Evolutionary conservation across 2,888 invertebrate species (phyloP).

Genomic region (Xanthorhoe spadicearia): DNA sequence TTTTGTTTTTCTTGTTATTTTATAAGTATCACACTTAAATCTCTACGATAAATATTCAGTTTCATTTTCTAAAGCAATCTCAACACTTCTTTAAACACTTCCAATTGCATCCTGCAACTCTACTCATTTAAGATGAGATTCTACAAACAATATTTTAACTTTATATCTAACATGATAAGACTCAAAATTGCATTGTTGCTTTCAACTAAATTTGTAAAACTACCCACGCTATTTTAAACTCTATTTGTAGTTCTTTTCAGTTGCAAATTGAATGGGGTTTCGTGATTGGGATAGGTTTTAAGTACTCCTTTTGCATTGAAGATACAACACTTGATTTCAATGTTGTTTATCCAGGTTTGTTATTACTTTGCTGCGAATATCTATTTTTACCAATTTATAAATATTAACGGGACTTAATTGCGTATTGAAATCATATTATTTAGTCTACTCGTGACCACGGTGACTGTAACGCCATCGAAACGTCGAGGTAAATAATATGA

Average conservation of each 20-base stretch:
- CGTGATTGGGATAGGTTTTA: not conserved
- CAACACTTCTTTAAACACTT: conserved; percentile 38
- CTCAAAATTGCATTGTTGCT: not conserved
- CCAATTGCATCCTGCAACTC: conserved; percentile 43
- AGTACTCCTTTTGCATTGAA: conserved; percentile 19
- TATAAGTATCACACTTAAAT: not conserved
- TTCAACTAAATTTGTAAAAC: not conserved
- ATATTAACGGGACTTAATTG: too few species aligned
- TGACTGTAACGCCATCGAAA: too few species aligned
- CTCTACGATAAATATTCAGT: conserved; percentile 22
- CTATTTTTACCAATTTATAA: too few species aligned
- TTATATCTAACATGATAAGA: not conserved
- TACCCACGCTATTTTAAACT: not conserved
- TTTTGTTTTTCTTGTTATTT: not conserved
- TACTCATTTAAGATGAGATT: conserved; percentile 33
- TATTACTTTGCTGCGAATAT: conserved; percentile 15
- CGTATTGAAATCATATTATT: too few species aligned
- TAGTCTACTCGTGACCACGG: too few species aligned
- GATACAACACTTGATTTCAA: conserved; percentile 25
- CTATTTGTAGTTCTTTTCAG: conserved; percentile 1
- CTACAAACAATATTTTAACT: not conserved
- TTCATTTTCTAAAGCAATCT: conserved; percentile 32
- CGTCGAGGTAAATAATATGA: too few species aligned
- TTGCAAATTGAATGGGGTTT: conserved; percentile 6
- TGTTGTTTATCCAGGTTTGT: conserved; percentile 13